These are phyloP conservation scores for Desmophyllum pertusum DNA, from an alignment of 92 coral and sea anemone species.

Conservation along the genomic window DNA sequence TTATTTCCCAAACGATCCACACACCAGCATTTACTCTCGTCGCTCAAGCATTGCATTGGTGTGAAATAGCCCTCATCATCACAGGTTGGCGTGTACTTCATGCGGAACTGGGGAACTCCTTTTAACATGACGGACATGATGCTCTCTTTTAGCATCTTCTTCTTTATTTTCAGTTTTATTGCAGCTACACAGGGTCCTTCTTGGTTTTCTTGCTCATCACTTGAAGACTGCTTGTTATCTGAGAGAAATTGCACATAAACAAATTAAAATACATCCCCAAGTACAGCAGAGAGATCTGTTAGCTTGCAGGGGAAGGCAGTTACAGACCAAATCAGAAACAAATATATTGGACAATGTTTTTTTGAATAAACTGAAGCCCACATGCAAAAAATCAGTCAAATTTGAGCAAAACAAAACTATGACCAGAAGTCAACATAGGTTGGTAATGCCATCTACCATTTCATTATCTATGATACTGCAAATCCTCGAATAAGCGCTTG, in stretches of 20 bases:
- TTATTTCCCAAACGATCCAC: slow-evolving; percentile 61
- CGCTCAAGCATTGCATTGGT: slow-evolving; percentile 56
- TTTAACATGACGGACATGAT: not conserved
- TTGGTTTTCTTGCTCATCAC: not conserved
- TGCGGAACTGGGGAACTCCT: slow-evolving; percentile 3
- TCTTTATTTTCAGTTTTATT: not conserved
- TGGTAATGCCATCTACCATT: too few species aligned
- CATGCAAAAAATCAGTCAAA: too few species aligned
- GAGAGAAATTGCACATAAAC: not conserved
- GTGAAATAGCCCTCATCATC: slow-evolving; percentile 57
- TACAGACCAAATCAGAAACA: too few species aligned
- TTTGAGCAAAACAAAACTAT: too few species aligned
- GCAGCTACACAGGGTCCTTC: slow-evolving; percentile 22
- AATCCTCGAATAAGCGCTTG: too few species aligned
- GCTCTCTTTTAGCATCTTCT: not conserved
- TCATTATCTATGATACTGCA: too few species aligned
- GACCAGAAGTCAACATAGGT: too few species aligned
- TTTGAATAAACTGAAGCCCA: too few species aligned
- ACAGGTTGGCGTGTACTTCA: slow-evolving; percentile 48
- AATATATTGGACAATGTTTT: too few species aligned
- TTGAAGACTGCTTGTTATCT: not conserved
- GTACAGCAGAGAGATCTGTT: not conserved
- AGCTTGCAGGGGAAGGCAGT: not conserved
- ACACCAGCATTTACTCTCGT: slow-evolving; percentile 67
- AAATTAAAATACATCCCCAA: not conserved